Conservation (phyloP, 2,113 vertebrate species). For the Cathartes aura region DNA sequence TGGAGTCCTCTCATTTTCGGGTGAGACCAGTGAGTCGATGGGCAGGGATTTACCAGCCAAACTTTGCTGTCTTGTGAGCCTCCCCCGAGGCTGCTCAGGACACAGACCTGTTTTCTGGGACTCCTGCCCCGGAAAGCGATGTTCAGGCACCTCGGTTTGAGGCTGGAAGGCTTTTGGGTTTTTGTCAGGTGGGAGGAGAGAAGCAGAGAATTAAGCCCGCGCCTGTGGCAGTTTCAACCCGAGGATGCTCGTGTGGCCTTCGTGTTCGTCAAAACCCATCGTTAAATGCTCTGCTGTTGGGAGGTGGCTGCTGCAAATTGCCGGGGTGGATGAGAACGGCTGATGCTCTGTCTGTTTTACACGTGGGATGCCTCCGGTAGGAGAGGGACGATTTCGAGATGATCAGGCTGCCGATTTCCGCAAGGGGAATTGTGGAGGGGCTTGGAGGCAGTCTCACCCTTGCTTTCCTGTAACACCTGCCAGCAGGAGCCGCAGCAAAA, state of each 20-base stretch:
- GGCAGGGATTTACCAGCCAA: not conserved
- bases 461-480: not conserved
- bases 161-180: not conserved
- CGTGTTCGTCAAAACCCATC: not conserved
- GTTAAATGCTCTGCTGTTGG: not conserved
- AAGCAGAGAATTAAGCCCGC: not conserved
- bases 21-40: not conserved
- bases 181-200: not conserved
- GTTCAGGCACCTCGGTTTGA: rapidly evolving
- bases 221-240: not conserved
- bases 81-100: not conserved
- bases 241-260: not conserved
- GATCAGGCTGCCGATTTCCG: not conserved
- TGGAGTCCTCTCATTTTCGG: not conserved
- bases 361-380: rapidly evolving
- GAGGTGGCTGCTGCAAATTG: not conserved
- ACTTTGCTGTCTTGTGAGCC: not conserved
- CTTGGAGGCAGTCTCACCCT: not conserved
- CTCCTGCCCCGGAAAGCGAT: not conserved
- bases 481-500: not conserved
- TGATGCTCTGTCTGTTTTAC: not conserved
- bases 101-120: not conserved
- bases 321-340: not conserved
- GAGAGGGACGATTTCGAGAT: not conserved
- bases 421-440: not conserved